Evolutionary conservation across 2,113 vertebrate genomes (phyloP).

Genomic region (Psephotus haematonotus): DNA sequence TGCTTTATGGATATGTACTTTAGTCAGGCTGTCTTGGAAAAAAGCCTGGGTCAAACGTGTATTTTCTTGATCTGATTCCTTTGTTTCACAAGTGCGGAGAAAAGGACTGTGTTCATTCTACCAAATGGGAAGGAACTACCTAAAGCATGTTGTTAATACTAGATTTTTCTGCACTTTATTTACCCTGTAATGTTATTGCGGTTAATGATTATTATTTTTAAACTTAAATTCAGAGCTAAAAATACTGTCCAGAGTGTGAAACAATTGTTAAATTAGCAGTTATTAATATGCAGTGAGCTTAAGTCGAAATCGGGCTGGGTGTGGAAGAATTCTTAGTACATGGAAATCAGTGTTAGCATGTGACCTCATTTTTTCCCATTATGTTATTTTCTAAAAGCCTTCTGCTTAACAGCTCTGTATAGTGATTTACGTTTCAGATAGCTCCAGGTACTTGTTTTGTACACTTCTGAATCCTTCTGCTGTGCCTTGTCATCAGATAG

Average conservation of each 20-base stretch:
- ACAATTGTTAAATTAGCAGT: not conserved
- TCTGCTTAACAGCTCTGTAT: not conserved
- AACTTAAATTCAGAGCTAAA: not conserved
- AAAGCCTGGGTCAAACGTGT: not conserved
- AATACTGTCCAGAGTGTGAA: not conserved
- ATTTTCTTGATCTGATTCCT: not conserved
- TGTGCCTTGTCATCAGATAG: not conserved
- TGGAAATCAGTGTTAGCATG: not conserved
- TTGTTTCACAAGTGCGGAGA: not conserved
- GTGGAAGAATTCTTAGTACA: not conserved
- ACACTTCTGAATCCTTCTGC: not conserved
- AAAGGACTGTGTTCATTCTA: not conserved
- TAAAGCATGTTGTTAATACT: not conserved
- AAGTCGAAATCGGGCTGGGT: not conserved
- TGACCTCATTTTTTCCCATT: rapidly evolving
- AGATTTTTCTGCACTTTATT: not conserved
- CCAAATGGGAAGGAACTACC: not conserved
- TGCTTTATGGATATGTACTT: not conserved
- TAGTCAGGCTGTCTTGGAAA: not conserved
- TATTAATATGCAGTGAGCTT: not conserved
- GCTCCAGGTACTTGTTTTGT: not conserved
- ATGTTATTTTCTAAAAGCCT: not conserved
- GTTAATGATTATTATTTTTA: not conserved
- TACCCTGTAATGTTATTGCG: not conserved
- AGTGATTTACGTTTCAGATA: not conserved